phyloP scores from a whole-genome alignment of 2,797 vertebrate species.

The Odontamblyopus lacepedii region DNA sequence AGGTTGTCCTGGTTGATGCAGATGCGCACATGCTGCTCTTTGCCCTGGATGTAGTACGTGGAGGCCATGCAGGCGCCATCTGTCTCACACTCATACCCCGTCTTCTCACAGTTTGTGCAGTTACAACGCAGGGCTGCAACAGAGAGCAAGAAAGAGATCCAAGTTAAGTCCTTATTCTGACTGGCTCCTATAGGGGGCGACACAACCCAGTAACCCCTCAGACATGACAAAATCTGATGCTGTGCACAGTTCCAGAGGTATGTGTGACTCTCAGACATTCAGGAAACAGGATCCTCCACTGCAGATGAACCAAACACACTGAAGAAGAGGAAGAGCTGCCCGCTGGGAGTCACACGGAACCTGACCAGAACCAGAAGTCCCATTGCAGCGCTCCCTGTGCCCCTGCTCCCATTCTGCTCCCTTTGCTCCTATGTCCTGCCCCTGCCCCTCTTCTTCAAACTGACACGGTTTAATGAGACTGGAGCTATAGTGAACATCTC shows the following conservation, averaged over 20 bases:
- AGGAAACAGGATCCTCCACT: slow-evolving; percentile 79
- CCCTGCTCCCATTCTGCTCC: not conserved
- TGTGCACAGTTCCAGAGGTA: slow-evolving; percentile 33
- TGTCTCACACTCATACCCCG: slow-evolving; percentile 91
- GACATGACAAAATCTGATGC: slow-evolving; percentile 3
- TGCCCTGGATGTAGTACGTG: slow-evolving; percentile 84
- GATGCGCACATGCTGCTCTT: slow-evolving; percentile 87
- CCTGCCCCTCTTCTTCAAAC: slow-evolving; percentile 5
- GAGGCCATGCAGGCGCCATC: slow-evolving; percentile 98
- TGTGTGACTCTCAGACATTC: slow-evolving; percentile 58
- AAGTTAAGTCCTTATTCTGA: not conserved
- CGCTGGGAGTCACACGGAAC: slow-evolving; percentile 64
- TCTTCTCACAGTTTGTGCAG: slow-evolving; percentile 91
- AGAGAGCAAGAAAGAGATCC: not conserved
- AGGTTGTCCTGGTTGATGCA: slow-evolving; percentile 87
- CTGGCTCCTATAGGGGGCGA: slow-evolving; percentile 57
- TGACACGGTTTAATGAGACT: not conserved
- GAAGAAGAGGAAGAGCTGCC: slow-evolving; percentile 38
- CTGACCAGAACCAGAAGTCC: slow-evolving; percentile 61
- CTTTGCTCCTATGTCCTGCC: not conserved
- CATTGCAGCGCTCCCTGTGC: slow-evolving; percentile 49
- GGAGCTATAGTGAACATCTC: slow-evolving; percentile 54
- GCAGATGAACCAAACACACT: slow-evolving; percentile 81
- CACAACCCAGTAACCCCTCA: slow-evolving; percentile 17
- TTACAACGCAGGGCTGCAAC: slow-evolving; percentile 84